Percentiles rank a stretch among this genome's conserved stretches.
Evolutionary conservation across 2,797 vertebrate species (phyloP).

Genomic region (Paratrypauchen microcephalus): DNA sequence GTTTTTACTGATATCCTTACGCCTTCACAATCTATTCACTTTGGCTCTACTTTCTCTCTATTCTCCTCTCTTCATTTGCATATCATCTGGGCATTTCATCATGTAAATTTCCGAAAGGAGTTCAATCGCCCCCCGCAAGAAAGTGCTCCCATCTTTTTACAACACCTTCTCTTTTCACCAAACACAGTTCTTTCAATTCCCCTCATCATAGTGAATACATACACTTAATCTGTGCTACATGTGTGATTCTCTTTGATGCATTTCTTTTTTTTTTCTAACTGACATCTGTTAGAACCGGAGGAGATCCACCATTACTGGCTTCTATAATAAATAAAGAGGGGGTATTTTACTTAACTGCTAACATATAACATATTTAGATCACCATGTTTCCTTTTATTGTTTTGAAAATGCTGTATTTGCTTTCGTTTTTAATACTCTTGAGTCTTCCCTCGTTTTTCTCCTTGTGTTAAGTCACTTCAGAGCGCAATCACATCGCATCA

Average conservation of each 20-base stretch:
- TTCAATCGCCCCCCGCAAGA: neutral
- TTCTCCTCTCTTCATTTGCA: conserved; percentile 11
- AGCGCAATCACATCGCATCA: too few species aligned
- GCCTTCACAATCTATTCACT: neutral
- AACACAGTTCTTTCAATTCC: neutral
- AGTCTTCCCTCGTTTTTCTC: too few species aligned
- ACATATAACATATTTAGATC: too few species aligned
- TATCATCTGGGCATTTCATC: conserved; percentile 34
- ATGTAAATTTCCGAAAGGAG: conserved; percentile 10
- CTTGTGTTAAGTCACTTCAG: too few species aligned
- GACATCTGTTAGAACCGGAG: conserved; percentile 16
- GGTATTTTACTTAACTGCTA: too few species aligned
- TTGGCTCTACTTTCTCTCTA: conserved; percentile 8
- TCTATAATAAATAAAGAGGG: neutral
- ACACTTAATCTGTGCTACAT: conserved; percentile 9
- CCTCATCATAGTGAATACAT: neutral
- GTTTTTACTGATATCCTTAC: conserved; percentile 1
- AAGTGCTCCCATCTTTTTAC: neutral
- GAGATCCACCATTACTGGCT: conserved; percentile 11
- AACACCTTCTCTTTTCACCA: neutral
- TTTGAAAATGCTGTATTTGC: too few species aligned
- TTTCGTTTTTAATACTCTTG: too few species aligned
- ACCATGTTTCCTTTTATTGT: too few species aligned
- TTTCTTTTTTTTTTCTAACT: conserved; percentile 5
- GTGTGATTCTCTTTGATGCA: conserved; percentile 6